Evolutionary conservation across 2,113 vertebrate genomes (phyloP), one percentile per base, ranked within the genome.

Genomic region (Dasyprocta punctata): DNA sequence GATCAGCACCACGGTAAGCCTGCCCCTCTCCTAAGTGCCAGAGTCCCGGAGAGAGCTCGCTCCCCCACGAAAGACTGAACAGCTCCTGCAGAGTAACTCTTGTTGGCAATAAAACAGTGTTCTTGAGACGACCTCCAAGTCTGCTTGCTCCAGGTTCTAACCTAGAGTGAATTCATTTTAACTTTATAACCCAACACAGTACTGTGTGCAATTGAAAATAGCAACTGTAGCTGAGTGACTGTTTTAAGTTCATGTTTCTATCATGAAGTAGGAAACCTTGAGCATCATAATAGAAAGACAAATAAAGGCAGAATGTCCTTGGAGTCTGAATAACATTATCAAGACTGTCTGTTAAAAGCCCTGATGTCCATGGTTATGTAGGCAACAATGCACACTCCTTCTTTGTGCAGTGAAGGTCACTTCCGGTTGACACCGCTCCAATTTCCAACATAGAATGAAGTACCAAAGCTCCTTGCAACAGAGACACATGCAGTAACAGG

Each of bases 1-100:
- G 98, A 99, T 99, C 98, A 99, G 99, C 98, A 99, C 99, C 65
- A 99, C 99, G 98, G 99, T 99, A 98, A 92, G 99, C 92, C 75
- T 91, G 89, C 90, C 97, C 97, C 92, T 8, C 30, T 63, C 26
- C 94, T 97, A 87, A 77, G 20, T 38, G 20, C 89, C 6, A 7
- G 24, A 5, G 28, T 1, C 0, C 60, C 1, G 0, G 30, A 24
- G 16, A 0, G 0, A 9, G 47, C 67, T 58, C 52, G 1, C 67
- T 19, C 10, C n/a, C 83, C 52, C 24, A 1, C 22, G 1, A 0
- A 63, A 11, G 4, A 26, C 52, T 4, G 10, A 36, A 5, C 17
- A 0, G 33, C 36, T 30, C 83, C 78, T 33, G n/a, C 63, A 22
- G 22, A 24, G 10, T 10, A 3, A 22, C 19, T 26, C 3, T 0